These are phyloP conservation scores for Triplophysa yarkandensis DNA, from an alignment of 2,797 vertebrate species.

Conservation along the genomic window DNA sequence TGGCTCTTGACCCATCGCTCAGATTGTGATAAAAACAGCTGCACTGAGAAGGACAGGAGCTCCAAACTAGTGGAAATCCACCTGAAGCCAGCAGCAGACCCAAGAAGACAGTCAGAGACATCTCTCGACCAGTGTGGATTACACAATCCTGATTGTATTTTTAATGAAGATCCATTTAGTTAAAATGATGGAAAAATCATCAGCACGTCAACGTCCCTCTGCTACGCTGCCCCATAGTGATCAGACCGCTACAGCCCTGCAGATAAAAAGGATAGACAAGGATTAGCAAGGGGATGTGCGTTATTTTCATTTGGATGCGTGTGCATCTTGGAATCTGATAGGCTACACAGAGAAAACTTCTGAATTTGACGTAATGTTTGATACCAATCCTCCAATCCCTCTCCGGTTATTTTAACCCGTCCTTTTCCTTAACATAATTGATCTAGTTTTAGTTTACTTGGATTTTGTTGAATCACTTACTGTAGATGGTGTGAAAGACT, in stretches of 20 bases:
- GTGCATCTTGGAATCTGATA: slow-evolving; percentile 82
- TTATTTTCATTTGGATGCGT: slow-evolving; percentile 89
- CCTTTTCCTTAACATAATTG: too few relatives aligned
- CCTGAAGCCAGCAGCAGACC: slow-evolving; percentile 79
- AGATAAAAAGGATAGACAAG: slow-evolving; percentile 94
- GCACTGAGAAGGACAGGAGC: slow-evolving; percentile 89
- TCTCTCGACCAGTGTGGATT: slow-evolving; percentile 41
- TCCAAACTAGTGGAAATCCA: slow-evolving; percentile 65
- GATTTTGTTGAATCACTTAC: too few relatives aligned
- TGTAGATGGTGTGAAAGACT: too few relatives aligned
- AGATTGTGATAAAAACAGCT: slow-evolving; percentile 91
- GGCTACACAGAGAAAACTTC: slow-evolving; percentile 73
- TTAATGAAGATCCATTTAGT: slow-evolving; percentile 31
- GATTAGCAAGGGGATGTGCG: slow-evolving; percentile 89
- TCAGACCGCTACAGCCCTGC: slow-evolving; percentile 78
- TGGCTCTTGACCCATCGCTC: slow-evolving; percentile 87
- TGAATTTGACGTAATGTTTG: slow-evolving; percentile 76
- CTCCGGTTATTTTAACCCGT: too few relatives aligned
- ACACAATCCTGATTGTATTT: slow-evolving; percentile 5
- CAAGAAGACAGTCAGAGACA: slow-evolving; percentile 73
- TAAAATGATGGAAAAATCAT: slow-evolving; percentile 55
- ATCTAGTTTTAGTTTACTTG: too few relatives aligned
- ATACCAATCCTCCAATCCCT: slow-evolving; percentile 58
- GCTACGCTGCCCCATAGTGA: slow-evolving; percentile 78
- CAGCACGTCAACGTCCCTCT: slow-evolving; percentile 72